phyloP scores from a whole-genome alignment of 2,888 invertebrate species.

The Spialia ferax region DNA sequence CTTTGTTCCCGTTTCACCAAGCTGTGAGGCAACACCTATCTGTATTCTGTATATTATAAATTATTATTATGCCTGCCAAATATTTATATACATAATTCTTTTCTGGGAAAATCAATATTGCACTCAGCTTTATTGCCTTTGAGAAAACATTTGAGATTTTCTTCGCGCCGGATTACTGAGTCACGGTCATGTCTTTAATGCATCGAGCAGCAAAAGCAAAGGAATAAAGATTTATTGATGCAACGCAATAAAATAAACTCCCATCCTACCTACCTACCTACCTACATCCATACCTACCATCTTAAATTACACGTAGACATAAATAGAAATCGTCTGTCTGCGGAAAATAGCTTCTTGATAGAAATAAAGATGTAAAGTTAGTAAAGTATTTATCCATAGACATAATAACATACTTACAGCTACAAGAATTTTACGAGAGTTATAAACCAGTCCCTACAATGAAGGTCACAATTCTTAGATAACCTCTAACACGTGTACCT shows the following conservation, averaged over 20 bases:
- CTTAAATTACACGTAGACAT: not conserved
- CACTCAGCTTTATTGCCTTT: constrained; percentile 6
- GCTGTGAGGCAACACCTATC: constrained; percentile 17
- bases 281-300: too few relatives aligned
- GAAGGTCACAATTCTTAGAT: constrained; percentile 17
- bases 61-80: constrained; percentile 25
- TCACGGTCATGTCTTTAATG: constrained; percentile 20
- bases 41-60: constrained; percentile 17
- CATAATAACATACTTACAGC: constrained; percentile 1
- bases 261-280: too few relatives aligned
- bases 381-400: not conserved
- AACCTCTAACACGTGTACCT: constrained; percentile 17
- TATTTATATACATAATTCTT: constrained; percentile 28
- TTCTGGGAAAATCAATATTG: constrained; percentile 10
- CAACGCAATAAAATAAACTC: constrained; percentile 8
- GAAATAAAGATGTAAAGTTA: constrained; percentile 1
- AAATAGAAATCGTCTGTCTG: not conserved
- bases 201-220: constrained; percentile 17
- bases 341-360: not conserved
- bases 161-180: constrained; percentile 12
- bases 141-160: constrained; percentile 14
- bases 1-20: constrained; percentile 22
- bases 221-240: constrained; percentile 1
- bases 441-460: constrained; percentile 16
- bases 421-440: constrained; percentile 9